These are phyloP conservation scores for Sphaeridia pumilis DNA, from an alignment of 2,888 invertebrate species.

Conservation along the genomic window DNA sequence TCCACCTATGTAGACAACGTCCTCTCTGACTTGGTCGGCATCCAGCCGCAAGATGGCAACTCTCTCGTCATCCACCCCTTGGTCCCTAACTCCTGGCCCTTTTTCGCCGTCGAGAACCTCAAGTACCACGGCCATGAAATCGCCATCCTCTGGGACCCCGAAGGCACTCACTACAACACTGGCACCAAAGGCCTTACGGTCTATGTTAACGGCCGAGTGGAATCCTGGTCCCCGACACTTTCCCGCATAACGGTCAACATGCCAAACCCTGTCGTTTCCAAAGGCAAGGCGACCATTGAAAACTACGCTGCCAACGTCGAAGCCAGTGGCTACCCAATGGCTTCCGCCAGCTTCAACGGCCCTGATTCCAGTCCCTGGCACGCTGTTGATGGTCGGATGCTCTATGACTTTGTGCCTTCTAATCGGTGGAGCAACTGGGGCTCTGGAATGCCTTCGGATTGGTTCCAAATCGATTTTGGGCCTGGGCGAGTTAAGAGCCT, in stretches of 20 bases:
- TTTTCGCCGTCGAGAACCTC: conserved; percentile 23
- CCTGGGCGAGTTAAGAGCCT: conserved; percentile 24
- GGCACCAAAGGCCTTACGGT: conserved; percentile 21
- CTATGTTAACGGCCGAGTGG: conserved; percentile 21
- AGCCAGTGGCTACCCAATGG: conserved; percentile 23
- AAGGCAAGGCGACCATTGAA: conserved; percentile 19
- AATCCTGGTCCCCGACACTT: conserved; percentile 11
- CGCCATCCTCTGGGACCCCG: conserved; percentile 26
- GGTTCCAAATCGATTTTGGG: conserved; percentile 31
- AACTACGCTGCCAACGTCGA: conserved; percentile 30
- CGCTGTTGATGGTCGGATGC: conserved; percentile 27
- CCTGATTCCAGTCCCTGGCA: conserved; percentile 25
- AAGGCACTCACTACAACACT: conserved; percentile 25
- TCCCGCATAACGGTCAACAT: conserved; percentile 18
- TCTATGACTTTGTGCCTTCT: conserved; percentile 28
- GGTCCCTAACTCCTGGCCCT: conserved; percentile 11
- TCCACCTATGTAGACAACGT: conserved; percentile 32
- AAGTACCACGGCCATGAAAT: conserved; percentile 31
- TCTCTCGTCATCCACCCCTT: conserved; percentile 4
- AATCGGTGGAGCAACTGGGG: conserved; percentile 33
- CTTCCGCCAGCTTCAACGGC: conserved; percentile 23
- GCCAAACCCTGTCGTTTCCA: conserved; percentile 15
- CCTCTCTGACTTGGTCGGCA: conserved; percentile 28
- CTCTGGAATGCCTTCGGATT: conserved; percentile 20
- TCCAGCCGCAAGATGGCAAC: conserved; percentile 6